Evolutionary conservation across 2,888 invertebrate genomes (phyloP), one percentile per base, ranked within the genome.

Genomic region (Oscheius sp.): DNA sequence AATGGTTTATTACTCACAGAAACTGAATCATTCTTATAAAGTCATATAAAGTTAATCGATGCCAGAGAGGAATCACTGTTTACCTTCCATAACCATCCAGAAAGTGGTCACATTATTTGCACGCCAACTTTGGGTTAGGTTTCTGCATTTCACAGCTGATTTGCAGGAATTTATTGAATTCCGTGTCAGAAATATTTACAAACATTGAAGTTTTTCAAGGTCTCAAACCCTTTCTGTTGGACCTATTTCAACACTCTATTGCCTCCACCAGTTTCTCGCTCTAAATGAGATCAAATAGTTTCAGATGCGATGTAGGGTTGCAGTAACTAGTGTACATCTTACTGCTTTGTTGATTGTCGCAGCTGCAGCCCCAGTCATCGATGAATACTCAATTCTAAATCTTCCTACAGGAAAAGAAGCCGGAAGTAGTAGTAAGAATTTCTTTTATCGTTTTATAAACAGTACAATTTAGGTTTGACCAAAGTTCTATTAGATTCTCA

Each of bases 71-170:
- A 17, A 37, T 55, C 33, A 31, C 20, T 55, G 61, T 61, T 61
- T 61, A 20, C 61, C 61, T 61, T 61, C 61, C 61, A 61, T 61
- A 61, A 61, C 61, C 42, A 61, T 61, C 61, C 61, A 45, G 25
- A 61, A 61, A 61, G 45, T 61, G 34, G 55, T 55, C 55, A 55
- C 37, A 34, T n/a, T 55, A 34, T 55, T 55, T 55, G 55, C 55
- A 8, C 55, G 17, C 15, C 31, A 55, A 55, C 55, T 55, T 48
- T 20, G 5, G 12, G 25, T 37, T 15, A 15, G 15, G 15, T 37
- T 37, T 15, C 37, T 37, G 8, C 37, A 37, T 12, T 25, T 48
- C 48, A 5, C 48, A 48, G 48, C 48, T 48, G 48, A 48, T 48
- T 20, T 48, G 12, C 48, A 48, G 12, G 25, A 12, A 20, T 48